Evolutionary conservation across 2,888 invertebrate genomes (phyloP), one percentile per base, ranked within the genome.

Genomic region (Drosophila longiperda): DNA sequence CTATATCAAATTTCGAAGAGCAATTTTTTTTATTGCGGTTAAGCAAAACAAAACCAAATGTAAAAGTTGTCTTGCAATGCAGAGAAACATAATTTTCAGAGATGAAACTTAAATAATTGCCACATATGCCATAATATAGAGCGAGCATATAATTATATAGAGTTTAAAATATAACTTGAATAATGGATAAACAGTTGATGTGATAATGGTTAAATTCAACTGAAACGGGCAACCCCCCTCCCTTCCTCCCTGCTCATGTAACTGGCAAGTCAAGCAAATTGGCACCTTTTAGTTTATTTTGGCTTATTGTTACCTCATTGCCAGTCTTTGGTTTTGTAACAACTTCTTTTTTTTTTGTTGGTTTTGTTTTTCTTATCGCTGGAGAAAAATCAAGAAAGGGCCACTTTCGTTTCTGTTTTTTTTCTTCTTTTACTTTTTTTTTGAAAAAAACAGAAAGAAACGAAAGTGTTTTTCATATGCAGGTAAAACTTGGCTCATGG

Each of bases 391-490:
- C 75, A 75, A 48, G 33, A 75, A 77, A 78, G 78, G 78, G 82
- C 70, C 67, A 82, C 82, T 80, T 79, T 79, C 80, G 74, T 78
- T 78, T 78, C 65, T 71, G 74, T 78, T 67, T 55, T 55, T 61
- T 53, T 66, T 33, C 53, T 52, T 48, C 34, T 48, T 17, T 59
- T 20, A 53, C 60, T 40, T 33, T 52, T 8, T 60, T 33, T 23
- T 7, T n/a, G n/a, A n/a, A 29, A 15, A 11, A 36, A 63, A 33
- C 48, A 49, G 42, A 29, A 26, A 77, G 26, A 78, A 85, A 86
- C 83, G 85, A 86, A 86, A 86, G 89, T 89, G 85, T 86, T 86
- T 87, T 85, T 72, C 84, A 83, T 88, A 75, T 59, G 33, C 12
- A 65, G 34, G 40, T 26, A 62, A 62, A 65, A 71, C 66, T 57